Percentiles rank a stretch among this genome's conserved stretches.
Conservation (phyloP, 2,113 vertebrate species). For the Chamaetylas fuelleborni region DNA sequence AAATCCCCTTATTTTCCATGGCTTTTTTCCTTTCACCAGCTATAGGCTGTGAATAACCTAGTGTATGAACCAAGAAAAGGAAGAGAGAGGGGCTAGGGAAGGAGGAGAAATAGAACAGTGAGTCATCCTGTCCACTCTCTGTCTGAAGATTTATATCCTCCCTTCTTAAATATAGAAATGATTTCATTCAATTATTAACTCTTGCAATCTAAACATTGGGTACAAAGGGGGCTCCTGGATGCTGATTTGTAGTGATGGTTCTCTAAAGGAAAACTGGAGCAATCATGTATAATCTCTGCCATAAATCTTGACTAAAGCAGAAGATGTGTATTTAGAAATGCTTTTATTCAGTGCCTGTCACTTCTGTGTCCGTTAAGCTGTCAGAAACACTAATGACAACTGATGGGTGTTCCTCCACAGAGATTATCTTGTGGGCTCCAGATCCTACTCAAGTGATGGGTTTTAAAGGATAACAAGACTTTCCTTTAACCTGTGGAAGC, state of each 20-base stretch:
- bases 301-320: conserved; percentile 53
- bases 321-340: conserved; percentile 40
- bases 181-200: conserved; percentile 63
- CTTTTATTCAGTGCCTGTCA: conserved; percentile 50
- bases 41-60: background rate
- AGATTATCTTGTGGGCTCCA: background rate
- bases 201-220: conserved; percentile 2
- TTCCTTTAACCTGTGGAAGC: background rate
- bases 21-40: background rate
- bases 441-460: background rate
- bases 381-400: conserved; percentile 19
- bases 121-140: conserved; percentile 50
- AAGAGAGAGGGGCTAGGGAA: background rate
- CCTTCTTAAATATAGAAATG: conserved; percentile 54
- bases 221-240: background rate
- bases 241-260: conserved; percentile 40
- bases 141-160: conserved; percentile 28
- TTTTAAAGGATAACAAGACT: conserved; percentile 2
- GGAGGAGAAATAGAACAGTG: conserved; percentile 44
- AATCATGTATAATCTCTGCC: conserved; percentile 38
- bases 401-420: conserved; percentile 10
- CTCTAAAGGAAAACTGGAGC: conserved; percentile 42
- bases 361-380: conserved; percentile 6
- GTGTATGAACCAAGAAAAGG: conserved; percentile 6
- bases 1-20: background rate